Base-by-base conservation (phyloP, 2,797 vertebrate species). In the Kryptopterus vitreolus region DNA sequence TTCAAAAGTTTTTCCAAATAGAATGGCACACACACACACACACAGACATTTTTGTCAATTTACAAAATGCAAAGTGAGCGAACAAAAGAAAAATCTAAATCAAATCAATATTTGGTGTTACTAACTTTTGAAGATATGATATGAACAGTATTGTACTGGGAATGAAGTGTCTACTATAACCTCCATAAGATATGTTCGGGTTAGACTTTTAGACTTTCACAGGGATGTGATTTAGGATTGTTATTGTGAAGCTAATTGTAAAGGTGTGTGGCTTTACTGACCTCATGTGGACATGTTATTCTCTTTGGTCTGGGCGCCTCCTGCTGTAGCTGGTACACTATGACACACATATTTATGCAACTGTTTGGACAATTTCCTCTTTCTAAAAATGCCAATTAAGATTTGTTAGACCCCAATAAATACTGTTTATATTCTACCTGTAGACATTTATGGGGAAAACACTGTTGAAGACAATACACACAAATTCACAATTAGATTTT, bases 271-370 rank as follows among this genome's bases (percentile, higher is more conserved):
- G 3, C 84, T 87, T 81, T 86, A 95, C 96, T 93, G 84, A 99
- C 98, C 97, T 98, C 97, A 84, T 92, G 94, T 87, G 96, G 92
- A 94, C 96, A 98, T 82, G 95, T 95, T 88, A 97, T 95, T 93
- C 98, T 96, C 92, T 98, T 98, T 92, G 98, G 98, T 85, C 95
- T 95, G 6, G 96, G 96, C 3, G 98, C 95, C 88, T 98, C 97
- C 91, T 99, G 97, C 90, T 99, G 98, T 82, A 99, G 91, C 85
- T 99, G 98, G 93, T 99, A 99, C 88, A 99, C 97, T 99, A 94
- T 87, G 85, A 88, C 90, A 92, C 13, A 82, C 78, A 78, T 62
- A 82, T 26, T 58, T 22, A 77, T 65, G 76, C 82, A 62, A 62
- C 52, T 0, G 7, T 35, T 46, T 74, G 53, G 15, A 12, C 15